Percentiles rank a stretch among this genome's conserved stretches.
These are phyloP conservation scores for Acanthiza pusilla DNA, from an alignment of 2,797 vertebrate genomes.

Conservation along the genomic window DNA sequence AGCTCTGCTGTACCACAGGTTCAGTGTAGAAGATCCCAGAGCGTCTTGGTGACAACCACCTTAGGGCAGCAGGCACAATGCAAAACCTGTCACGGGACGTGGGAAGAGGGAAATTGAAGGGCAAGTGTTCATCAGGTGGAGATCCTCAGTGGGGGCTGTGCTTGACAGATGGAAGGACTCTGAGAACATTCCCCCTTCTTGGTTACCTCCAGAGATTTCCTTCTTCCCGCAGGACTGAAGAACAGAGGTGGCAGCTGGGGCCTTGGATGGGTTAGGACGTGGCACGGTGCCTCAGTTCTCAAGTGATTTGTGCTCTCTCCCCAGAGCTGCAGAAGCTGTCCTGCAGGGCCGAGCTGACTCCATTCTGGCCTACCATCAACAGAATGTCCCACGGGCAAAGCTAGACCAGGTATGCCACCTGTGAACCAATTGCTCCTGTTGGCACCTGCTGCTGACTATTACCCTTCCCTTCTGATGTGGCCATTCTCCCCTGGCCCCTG, in stretches of 20 bases:
- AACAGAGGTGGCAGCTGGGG: neutral
- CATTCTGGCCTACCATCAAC: conserved; percentile 96
- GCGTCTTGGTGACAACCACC: neutral
- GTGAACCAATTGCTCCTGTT: neutral
- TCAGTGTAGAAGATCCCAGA: neutral
- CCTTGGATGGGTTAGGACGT: neutral
- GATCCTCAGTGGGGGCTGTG: neutral
- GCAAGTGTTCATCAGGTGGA: neutral
- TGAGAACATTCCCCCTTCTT: neutral
- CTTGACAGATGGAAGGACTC: neutral
- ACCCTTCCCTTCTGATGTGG: neutral
- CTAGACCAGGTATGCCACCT: conserved; percentile 84
- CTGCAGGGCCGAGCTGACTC: conserved; percentile 92
- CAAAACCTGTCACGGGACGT: neutral
- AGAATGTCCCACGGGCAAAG: conserved; percentile 90
- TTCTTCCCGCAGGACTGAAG: neutral
- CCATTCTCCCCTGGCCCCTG: neutral
- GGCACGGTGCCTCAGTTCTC: neutral
- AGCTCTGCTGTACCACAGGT: neutral
- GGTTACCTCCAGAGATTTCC: neutral
- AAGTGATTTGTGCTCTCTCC: neutral
- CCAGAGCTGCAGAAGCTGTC: conserved; percentile 94
- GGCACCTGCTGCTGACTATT: neutral
- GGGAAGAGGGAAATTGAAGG: neutral
- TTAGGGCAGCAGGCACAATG: neutral